phyloP scores from a whole-genome alignment of 2,113 vertebrate species.

The Odontesthes bonariensis region DNA sequence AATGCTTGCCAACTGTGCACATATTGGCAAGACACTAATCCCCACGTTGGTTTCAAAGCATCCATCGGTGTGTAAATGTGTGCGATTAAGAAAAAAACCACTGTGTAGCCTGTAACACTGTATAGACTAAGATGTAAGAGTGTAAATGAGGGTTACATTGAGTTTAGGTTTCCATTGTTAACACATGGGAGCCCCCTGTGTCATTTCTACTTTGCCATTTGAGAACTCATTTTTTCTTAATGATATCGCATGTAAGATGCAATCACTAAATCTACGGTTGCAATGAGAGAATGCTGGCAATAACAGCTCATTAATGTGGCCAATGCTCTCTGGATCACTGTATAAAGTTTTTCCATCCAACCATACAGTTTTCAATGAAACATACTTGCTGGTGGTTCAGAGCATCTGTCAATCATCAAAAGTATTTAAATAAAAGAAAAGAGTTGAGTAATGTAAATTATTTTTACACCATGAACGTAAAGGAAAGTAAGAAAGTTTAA shows the following conservation, averaged over 20 bases:
- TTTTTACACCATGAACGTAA: not conserved
- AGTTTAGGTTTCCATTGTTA: too few relatives aligned
- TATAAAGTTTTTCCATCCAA: not conserved
- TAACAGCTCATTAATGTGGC: not conserved
- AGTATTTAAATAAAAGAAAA: not conserved
- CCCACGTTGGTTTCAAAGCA: too few relatives aligned
- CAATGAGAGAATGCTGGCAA: constrained; percentile 24
- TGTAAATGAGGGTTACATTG: too few relatives aligned
- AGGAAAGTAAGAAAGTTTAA: not conserved
- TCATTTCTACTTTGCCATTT: not conserved
- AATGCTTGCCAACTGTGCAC: too few relatives aligned
- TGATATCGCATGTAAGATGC: constrained; percentile 17
- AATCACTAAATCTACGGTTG: constrained; percentile 34
- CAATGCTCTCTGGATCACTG: not conserved
- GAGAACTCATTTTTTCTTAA: constrained; percentile 32
- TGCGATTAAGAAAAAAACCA: too few relatives aligned
- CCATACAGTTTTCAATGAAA: not conserved
- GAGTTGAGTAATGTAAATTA: not conserved
- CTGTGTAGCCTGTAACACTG: too few relatives aligned
- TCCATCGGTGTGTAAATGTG: too few relatives aligned
- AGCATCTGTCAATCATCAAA: too few relatives aligned
- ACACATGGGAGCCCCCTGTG: not conserved
- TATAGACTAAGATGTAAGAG: too few relatives aligned
- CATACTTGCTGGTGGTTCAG: not conserved
- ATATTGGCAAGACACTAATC: too few relatives aligned